phyloP scores from a whole-genome alignment of 2,888 invertebrate species.

The Polylopha cassiicola region DNA sequence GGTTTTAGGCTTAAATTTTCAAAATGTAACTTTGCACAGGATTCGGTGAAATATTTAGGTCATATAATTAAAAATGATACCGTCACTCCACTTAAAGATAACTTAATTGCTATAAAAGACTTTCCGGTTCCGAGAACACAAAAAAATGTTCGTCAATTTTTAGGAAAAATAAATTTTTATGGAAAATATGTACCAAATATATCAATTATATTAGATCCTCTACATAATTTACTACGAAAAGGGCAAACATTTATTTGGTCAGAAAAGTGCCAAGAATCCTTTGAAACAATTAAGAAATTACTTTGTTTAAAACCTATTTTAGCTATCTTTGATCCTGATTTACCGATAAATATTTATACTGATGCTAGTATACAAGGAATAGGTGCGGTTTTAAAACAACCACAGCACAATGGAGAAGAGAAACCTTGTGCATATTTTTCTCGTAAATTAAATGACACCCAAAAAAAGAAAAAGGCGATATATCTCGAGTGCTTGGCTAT shows the following conservation, averaged over 20 bases:
- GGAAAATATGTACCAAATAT: constrained; percentile 21
- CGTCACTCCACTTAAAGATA: constrained; percentile 25
- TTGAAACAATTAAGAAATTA: constrained; percentile 13
- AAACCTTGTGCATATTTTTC: constrained; percentile 10
- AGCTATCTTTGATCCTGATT: constrained; percentile 18
- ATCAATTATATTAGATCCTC: constrained; percentile 25
- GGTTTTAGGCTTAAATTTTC: constrained; percentile 12
- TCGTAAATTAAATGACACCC: constrained; percentile 2
- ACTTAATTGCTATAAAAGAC: constrained; percentile 29
- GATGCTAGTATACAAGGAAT: constrained; percentile 22
- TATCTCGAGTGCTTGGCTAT: constrained; percentile 28
- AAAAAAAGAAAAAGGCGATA: constrained; percentile 26
- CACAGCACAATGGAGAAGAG: constrained; percentile 6
- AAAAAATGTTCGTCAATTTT: constrained; percentile 21
- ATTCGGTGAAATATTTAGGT: constrained; percentile 27
- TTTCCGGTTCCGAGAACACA: constrained; percentile 23
- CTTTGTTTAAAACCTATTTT: constrained; percentile 23
- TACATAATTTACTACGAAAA: constrained; percentile 29
- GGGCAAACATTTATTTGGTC: constrained; percentile 23
- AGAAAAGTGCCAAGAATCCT: constrained; percentile 20
- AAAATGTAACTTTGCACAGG: constrained; percentile 26
- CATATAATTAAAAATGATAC: constrained; percentile 29
- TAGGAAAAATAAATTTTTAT: constrained; percentile 22
- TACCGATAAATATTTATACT: constrained; percentile 22
- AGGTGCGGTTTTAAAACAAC: constrained; percentile 22